Base-by-base conservation (phyloP, 2,113 vertebrate genomes). In the Pterocles burchelli region DNA sequence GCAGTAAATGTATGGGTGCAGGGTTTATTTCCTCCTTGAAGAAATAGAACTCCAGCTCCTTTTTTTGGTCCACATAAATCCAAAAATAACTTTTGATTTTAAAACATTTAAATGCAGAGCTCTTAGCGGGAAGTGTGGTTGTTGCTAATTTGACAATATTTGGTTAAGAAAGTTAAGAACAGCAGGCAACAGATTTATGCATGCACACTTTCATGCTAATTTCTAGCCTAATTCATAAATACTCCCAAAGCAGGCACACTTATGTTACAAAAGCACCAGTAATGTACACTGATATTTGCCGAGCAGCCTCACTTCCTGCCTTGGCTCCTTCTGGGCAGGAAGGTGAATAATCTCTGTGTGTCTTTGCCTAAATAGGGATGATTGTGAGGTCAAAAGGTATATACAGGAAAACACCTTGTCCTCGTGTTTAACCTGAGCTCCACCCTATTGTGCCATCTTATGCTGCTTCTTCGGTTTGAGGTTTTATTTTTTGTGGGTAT, bases 61-160 rank as follows among this genome's bases (percentile, higher is more conserved):
- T 91, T 93, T 90, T 86, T 65, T 61, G 34, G 63, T 73, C 89
- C 22, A 20, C 76, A 65, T 92, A 92, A 94, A 94, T 71, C 65
- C 68, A 67, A 89, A 96, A 94, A 93, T 92, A 96, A 33, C 21
- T 81, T 93, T 88, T 93, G 55, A 93, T 93, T 96, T 96, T 52
- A 66, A 93, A 94, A 33, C 43, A 89, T 89, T 89, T 90, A 94
- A 95, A 67, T 90, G 92, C 38, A 48, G 34, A 67, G 20, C 55
- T 24, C 49, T 88, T 41, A 21, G 88, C 89, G 95, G 95, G 57
- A 87, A 93, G 41, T 78, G 96, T 92, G 96, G 95, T 95, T 90
- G 80, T 75, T 96, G 61, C 88, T 93, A 96, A 96, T 95, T 96
- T 96, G 68, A 94, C 66, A 87, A 61, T 92, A 75, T 97, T 97